Evolutionary conservation across 2,888 invertebrate species (phyloP).

Genomic region (Fragum whitleyi): DNA sequence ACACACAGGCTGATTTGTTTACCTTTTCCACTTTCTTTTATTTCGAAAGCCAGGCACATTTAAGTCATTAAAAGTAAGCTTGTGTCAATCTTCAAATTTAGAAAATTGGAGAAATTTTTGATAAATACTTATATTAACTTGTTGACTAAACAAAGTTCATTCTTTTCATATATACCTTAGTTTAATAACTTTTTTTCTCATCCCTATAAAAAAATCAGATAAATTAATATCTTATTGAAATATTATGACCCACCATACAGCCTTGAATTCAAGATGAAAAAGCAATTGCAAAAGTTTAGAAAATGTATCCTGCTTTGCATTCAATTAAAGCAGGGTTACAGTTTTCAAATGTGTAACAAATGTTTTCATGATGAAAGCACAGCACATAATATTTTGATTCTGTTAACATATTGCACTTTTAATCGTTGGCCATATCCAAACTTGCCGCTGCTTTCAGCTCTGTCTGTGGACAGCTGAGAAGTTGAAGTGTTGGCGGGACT

Average conservation of each 20-base stretch:
- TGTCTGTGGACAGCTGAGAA: slow-evolving; percentile 57
- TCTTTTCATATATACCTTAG: too few species aligned
- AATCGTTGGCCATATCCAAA: slow-evolving; percentile 25
- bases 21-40: too few species aligned
- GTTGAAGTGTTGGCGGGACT: slow-evolving; percentile 49
- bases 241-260: neutral
- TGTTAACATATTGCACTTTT: neutral
- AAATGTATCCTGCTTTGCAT: neutral
- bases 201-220: too few species aligned
- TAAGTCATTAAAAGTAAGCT: too few species aligned
- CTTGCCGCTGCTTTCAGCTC: slow-evolving; percentile 47
- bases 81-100: too few species aligned
- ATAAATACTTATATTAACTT: too few species aligned
- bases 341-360: neutral
- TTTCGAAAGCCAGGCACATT: too few species aligned
- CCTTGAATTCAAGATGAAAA: neutral
- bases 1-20: too few species aligned
- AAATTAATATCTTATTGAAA: neutral
- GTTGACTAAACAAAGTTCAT: too few species aligned
- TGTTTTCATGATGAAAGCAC: neutral
- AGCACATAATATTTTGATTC: neutral
- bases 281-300: neutral
- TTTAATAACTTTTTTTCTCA: too few species aligned
- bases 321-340: neutral
- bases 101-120: too few species aligned